These are phyloP conservation scores for Drosophila vallismaia DNA, from an alignment of 2,888 invertebrate species.

Conservation along the genomic window DNA sequence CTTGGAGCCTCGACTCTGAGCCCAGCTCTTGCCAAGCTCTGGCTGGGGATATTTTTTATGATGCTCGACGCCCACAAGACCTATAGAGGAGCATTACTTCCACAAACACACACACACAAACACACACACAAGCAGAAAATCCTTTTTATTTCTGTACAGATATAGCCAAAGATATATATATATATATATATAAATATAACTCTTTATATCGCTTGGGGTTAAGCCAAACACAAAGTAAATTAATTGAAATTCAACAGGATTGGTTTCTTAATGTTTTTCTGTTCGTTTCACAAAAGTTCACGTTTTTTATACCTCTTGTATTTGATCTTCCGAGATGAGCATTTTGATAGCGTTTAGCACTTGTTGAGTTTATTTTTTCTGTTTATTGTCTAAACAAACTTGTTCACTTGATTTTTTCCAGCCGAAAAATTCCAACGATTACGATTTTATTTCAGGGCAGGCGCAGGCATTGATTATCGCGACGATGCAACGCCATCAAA, in stretches of 20 bases:
- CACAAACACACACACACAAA: neutral
- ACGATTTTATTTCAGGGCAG: constrained; percentile 21
- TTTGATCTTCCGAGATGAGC: constrained; percentile 83
- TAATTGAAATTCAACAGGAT: constrained; percentile 65
- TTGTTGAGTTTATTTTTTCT: constrained; percentile 1
- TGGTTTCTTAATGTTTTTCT: constrained; percentile 14
- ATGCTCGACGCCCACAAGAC: constrained; percentile 78
- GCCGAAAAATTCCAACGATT: constrained; percentile 6
- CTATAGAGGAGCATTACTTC: constrained; percentile 28
- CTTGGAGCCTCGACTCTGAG: constrained; percentile 24
- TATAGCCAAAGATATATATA: constrained; percentile 1
- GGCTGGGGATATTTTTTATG: constrained; percentile 70
- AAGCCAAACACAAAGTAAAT: constrained; percentile 48
- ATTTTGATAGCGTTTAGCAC: constrained; percentile 53
- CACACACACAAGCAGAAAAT: constrained; percentile 14
- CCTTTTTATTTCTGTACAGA: constrained; percentile 1
- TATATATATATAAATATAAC: constrained; percentile 6
- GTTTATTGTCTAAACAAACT: neutral
- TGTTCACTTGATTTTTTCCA: constrained; percentile 12
- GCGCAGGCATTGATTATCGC: constrained; percentile 66
- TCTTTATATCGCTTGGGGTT: constrained; percentile 20
- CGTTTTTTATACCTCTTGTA: constrained; percentile 79
- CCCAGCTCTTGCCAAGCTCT: constrained; percentile 35
- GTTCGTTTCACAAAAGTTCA: constrained; percentile 10
- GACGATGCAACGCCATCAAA: constrained; percentile 82